Evolutionary conservation across 2,113 vertebrate species (phyloP), one percentile per base, ranked within the genome.

Genomic region (Actenoides lindsayi): DNA sequence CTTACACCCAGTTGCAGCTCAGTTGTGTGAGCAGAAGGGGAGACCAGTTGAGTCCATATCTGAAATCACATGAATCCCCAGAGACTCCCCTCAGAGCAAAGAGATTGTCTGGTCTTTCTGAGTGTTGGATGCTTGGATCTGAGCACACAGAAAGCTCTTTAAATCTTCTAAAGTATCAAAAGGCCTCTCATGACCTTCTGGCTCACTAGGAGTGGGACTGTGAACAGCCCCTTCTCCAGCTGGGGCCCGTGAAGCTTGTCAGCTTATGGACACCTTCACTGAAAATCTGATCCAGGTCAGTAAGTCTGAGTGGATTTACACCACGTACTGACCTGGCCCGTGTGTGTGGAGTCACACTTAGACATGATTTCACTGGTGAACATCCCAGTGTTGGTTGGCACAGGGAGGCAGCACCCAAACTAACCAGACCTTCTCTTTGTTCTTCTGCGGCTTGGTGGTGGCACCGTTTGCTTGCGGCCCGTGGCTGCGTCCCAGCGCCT

Each of bases 81-180:
- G 67, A 90, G 73, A 37, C 69, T 63, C 41, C 71, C n/a, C 35
- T 70, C 0, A 0, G 80, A 91, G 73, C 50, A 64, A 27, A 54
- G 85, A 37, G 48, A 11, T n/a, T 24, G 16, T 41, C 48, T 87
- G 69, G 77, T 51, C 71, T 48, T 51, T 65, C 68, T 44, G 31
- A 42, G 56, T 5, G 16, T 14, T 65, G 77, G 30, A 7, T 67
- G 35, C 50, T 73, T 39, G n/a, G 54, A 44, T 88, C 71, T 83
- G 64, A 89, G 64, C 80, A 42, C 59, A 74, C 68, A 94, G 71
- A 89, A 59, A 91, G 42, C 83, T 83, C 80, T 91, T 67, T 27
- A 68, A 71, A 33, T 75, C 42, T 76, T 56, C 13, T 46, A 1
- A 65, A 81, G n/a, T 67, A 53, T 2, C 70, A 50, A 65, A 56